phyloP scores from a whole-genome alignment of 1,140 invertebrate genomes.

The Eriosoma lanigerum region DNA sequence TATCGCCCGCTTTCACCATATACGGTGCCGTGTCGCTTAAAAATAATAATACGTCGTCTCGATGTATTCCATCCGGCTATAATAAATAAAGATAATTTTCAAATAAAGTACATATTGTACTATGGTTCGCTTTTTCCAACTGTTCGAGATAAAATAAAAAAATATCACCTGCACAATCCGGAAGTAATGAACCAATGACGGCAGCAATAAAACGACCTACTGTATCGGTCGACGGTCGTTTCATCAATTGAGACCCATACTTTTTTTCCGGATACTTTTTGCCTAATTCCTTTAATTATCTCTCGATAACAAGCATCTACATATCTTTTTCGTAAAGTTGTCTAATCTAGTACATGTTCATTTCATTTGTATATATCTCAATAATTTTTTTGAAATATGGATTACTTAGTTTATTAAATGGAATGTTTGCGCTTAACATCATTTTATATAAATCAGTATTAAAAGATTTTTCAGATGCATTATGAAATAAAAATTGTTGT shows the following conservation, averaged over 20 bases:
- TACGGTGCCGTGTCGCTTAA: not conserved
- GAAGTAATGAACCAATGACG: not conserved
- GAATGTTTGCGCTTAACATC: not conserved
- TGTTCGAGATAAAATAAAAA: not conserved
- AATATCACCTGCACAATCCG: not conserved
- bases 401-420: not conserved
- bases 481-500: not conserved
- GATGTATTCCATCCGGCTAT: not conserved
- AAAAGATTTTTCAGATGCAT: not conserved
- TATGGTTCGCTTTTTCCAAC: not conserved
- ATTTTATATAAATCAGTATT: constrained; percentile 13
- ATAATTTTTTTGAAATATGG: constrained; percentile 2
- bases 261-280: constrained; percentile 1
- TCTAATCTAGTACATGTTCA: not conserved
- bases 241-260: too few relatives aligned
- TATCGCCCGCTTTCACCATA: not conserved
- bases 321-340: not conserved
- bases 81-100: not conserved
- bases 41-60: not conserved
- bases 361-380: not conserved
- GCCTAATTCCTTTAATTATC: not conserved
- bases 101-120: not conserved
- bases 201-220: not conserved
- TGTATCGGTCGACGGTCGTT: too few relatives aligned
- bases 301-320: not conserved